Conservation (phyloP, 2,113 vertebrate genomes). For the Salminus brasiliensis region DNA sequence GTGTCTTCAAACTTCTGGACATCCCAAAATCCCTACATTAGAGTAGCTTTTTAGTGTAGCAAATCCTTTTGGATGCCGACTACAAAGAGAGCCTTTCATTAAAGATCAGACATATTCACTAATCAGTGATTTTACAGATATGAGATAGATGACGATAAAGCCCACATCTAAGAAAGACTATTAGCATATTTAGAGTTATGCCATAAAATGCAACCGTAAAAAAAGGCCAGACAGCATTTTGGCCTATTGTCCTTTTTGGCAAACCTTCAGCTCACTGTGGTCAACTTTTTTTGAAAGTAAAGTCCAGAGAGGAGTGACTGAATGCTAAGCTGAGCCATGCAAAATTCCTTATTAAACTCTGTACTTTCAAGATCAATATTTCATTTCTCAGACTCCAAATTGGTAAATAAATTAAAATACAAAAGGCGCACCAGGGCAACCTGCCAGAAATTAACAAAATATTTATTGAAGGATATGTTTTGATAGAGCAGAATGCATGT, state of each 20-base stretch:
- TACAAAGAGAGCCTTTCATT: not conserved
- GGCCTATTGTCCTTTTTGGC: not conserved
- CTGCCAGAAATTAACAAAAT: slow-evolving; percentile 40
- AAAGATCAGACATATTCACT: not conserved
- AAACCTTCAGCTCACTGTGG: not conserved
- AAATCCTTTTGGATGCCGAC: not conserved
- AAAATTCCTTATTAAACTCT: slow-evolving; percentile 36
- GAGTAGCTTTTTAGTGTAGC: too few relatives aligned
- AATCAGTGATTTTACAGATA: not conserved
- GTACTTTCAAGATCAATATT: slow-evolving; percentile 49
- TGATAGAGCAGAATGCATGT: slow-evolving; percentile 24
- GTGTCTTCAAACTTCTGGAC: not conserved
- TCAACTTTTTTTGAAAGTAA: slow-evolving; percentile 13
- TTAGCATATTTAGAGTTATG: too few relatives aligned
- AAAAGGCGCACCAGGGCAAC: slow-evolving; percentile 32
- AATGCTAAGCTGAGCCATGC: slow-evolving; percentile 12
- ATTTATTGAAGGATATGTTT: slow-evolving; percentile 32
- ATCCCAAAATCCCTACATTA: not conserved
- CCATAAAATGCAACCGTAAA: too few relatives aligned
- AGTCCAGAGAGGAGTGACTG: slow-evolving; percentile 21
- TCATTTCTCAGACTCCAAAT: slow-evolving; percentile 46
- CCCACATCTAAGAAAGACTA: too few relatives aligned
- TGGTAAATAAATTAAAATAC: slow-evolving; percentile 53
- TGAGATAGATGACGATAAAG: too few relatives aligned
- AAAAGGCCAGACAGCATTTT: not conserved